A percentile compares a stretch with the other conserved stretches of the same genome.
Evolutionary conservation across 2,113 vertebrate genomes (phyloP).

Genomic region (Pangasianodon hypophthalmus): DNA sequence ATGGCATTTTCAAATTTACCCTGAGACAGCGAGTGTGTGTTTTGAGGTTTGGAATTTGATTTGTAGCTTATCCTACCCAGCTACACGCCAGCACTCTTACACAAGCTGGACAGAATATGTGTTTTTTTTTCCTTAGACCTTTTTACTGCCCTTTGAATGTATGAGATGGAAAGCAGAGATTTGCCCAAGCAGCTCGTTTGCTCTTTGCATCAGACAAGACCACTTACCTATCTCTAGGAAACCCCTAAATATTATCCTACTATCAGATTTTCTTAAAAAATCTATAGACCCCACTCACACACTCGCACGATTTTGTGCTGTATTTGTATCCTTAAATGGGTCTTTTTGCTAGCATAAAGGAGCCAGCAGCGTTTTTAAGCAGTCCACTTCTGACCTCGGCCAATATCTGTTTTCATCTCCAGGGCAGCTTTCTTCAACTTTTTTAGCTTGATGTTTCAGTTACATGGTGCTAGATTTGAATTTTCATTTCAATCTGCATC

Average conservation of each 20-base stretch:
- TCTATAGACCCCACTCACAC: conserved; percentile 35
- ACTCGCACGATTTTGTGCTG: conserved; percentile 27
- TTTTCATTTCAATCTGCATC: not conserved
- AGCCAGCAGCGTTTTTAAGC: conserved; percentile 51
- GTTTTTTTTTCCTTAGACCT: not conserved
- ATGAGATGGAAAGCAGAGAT: not conserved
- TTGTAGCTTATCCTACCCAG: not conserved
- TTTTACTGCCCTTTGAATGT: not conserved
- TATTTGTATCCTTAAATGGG: conserved; percentile 60
- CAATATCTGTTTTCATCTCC: conserved; percentile 47
- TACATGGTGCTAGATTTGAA: not conserved
- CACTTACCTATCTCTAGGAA: conserved; percentile 49
- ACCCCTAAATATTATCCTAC: conserved; percentile 60
- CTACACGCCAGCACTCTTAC: not conserved
- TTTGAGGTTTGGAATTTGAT: not conserved
- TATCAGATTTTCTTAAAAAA: conserved; percentile 61
- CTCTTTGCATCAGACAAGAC: conserved; percentile 3
- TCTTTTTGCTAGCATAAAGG: conserved; percentile 54
- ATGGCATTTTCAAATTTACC: not conserved
- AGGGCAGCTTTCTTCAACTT: conserved; percentile 15
- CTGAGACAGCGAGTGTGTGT: not conserved
- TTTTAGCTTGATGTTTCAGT: not conserved
- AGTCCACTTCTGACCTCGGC: conserved; percentile 35
- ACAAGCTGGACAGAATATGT: not conserved
- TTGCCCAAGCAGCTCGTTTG: not conserved